These are phyloP conservation scores for Regulus satrapa DNA, from an alignment of 2,113 vertebrate species.

Conservation along the genomic window DNA sequence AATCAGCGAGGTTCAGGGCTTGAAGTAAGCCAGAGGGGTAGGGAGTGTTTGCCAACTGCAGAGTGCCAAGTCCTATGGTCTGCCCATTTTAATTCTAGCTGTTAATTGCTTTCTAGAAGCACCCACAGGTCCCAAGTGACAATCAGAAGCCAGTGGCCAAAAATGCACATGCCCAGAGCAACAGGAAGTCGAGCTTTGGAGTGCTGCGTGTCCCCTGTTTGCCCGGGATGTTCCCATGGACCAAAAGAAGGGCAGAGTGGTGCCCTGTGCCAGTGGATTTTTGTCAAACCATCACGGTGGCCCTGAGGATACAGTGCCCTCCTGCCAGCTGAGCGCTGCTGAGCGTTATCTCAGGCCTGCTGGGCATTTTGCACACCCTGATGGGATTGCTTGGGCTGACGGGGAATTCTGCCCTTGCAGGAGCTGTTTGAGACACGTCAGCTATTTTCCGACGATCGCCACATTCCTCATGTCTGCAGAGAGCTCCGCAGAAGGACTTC, in stretches of 20 bases:
- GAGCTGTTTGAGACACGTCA: neutral
- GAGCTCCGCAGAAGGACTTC: neutral
- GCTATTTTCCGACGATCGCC: neutral
- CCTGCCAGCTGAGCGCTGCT: rapidly evolving
- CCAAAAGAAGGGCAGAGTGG: neutral
- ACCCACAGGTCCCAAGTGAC: neutral
- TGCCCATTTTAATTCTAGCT: conserved; percentile 13
- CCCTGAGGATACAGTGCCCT: neutral
- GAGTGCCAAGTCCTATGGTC: neutral
- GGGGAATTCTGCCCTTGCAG: neutral
- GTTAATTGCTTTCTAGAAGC: conserved; percentile 34
- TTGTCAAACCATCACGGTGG: neutral
- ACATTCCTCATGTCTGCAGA: neutral
- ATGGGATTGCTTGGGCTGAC: neutral
- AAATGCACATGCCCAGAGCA: neutral
- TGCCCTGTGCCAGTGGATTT: neutral
- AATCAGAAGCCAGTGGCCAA: neutral
- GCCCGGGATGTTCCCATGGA: neutral
- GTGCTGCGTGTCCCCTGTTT: neutral
- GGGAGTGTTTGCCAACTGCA: neutral
- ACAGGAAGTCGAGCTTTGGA: neutral
- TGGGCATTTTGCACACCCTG: neutral
- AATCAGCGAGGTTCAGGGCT: neutral
- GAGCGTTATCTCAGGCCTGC: neutral
- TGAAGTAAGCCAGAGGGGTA: conserved; percentile 12